Percentiles rank a stretch among this genome's conserved stretches.
Conservation (phyloP, 1,140 invertebrate genomes). For the Penaeus vannamei region DNA sequence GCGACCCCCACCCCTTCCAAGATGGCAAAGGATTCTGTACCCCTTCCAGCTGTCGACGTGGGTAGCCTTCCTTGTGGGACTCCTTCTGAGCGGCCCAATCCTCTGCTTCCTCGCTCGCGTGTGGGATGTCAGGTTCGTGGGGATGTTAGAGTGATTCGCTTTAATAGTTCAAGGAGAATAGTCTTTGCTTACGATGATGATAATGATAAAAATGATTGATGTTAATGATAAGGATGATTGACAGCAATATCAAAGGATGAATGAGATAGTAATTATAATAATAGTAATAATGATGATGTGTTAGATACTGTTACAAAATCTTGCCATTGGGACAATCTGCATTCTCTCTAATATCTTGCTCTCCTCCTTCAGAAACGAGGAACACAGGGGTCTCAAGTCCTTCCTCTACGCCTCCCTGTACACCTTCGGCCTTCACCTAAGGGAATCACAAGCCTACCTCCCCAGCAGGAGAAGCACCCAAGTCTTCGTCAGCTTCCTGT, state of each 20-base stretch:
- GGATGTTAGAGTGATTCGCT: too few relatives aligned
- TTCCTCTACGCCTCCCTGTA: not conserved
- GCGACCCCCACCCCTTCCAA: not conserved
- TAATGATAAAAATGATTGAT: not conserved
- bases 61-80: not conserved
- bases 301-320: not conserved
- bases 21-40: not conserved
- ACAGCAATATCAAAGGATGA: not conserved
- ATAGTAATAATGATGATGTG: not conserved
- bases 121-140: not conserved
- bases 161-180: too few relatives aligned
- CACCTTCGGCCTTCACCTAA: not conserved
- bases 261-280: not conserved
- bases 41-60: conserved; percentile 4
- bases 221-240: not conserved
- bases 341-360: not conserved
- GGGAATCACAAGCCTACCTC: not conserved
- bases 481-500: conserved; percentile 13
- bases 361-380: not conserved
- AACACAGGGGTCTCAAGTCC: not conserved
- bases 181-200: not conserved
- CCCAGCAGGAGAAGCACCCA: not conserved
- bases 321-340: too few relatives aligned
- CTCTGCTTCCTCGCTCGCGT: not conserved
- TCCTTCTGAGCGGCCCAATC: not conserved